Evolutionary conservation across 1,140 invertebrate genomes (phyloP), one percentile per base, ranked within the genome.

Genomic region (Orchesella cincta): DNA sequence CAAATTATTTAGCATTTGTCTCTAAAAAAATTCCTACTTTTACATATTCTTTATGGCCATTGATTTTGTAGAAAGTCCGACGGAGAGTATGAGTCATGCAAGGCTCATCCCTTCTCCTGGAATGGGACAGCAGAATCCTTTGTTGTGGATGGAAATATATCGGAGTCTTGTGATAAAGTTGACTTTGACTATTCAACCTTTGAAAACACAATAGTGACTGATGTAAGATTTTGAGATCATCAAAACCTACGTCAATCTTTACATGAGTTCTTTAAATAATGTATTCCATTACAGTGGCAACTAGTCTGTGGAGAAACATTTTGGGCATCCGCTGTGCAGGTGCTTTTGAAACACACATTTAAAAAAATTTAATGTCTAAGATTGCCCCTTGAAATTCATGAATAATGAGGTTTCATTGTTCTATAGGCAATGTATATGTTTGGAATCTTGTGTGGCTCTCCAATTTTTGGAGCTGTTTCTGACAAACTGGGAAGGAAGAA

Each of bases 391-490:
- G n/a, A n/a, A n/a, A n/a, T n/a, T n/a, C 62, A 57, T 8, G 14
- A 26, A 16, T 57, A 57, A 26, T 57, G 54, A 57, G 8, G 26
- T 23, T 57, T 57, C 26, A 5, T 57, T 26, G 54, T 57, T 57
- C 26, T 57, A 46, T 3, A 36, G 31, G 31, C 78, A 0, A 80
- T 79, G 74, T 82, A 81, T 72, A 82, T 82, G 81, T n/a, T 82
- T 62, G 81, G 81, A n/a, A 81, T 81, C 62, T 54, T 82, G 3
- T 51, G 75, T 29, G 80, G 81, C 0, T 76, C 73, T 39, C 80
- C 80, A 34, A 78, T 81, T 20, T 81, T 81, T 46, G 81, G 81
- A 51, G 76, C 77, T 18, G 26, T 81, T 2, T 82, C 81, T 31
- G 81, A 82, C 64, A 79, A 79, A 64, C 54, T 79, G 20, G 81